A percentile compares a stretch with the other conserved stretches of the same genome.
Conservation (phyloP, 2,888 invertebrate species). For the Mantis religiosa region DNA sequence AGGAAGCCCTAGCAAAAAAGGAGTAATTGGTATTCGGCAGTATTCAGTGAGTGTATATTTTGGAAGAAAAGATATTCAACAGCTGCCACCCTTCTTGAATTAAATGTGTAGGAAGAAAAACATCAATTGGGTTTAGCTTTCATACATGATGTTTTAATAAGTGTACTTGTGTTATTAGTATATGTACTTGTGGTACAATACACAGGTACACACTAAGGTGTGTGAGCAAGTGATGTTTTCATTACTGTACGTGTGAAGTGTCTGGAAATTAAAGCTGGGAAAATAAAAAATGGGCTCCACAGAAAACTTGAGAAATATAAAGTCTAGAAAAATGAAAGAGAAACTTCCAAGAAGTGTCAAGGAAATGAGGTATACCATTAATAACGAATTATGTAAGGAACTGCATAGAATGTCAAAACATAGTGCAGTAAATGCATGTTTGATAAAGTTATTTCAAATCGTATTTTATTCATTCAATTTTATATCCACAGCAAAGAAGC, state of each 20-base stretch:
- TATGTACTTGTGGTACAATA: too few species aligned
- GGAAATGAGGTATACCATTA: conserved; percentile 17
- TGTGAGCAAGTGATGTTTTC: background rate
- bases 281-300: background rate
- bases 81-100: background rate
- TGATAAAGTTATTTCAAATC: background rate
- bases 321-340: background rate
- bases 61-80: too few species aligned
- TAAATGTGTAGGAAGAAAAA: background rate
- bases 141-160: background rate
- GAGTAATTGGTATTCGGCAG: too few species aligned
- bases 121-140: background rate
- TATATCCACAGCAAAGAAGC: conserved; percentile 52
- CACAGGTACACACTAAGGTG: background rate
- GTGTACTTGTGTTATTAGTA: background rate
- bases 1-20: background rate
- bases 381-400: background rate
- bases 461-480: background rate
- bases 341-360: conserved; percentile 13
- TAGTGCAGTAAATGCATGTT: background rate
- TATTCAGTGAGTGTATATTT: too few species aligned
- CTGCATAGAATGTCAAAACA: background rate
- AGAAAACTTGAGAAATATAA: background rate
- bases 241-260: background rate
- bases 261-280: background rate